Evolutionary conservation across 35 echinoderm and acorn worm genomes (phyloP).

Genomic region (Stichopus chloronotus): DNA sequence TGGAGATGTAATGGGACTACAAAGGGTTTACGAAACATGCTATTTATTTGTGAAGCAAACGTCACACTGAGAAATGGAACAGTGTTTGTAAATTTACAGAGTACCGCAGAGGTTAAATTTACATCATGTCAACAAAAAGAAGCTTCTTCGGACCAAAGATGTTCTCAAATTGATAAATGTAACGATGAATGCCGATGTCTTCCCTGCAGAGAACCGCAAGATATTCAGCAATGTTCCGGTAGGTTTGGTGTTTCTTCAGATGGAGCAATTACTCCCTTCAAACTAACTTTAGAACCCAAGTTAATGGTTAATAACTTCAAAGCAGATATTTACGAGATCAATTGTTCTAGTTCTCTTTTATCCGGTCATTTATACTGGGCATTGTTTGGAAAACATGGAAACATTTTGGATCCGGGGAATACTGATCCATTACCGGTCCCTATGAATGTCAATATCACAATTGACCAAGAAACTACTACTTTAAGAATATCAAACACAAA

Average conservation of each 20-base stretch:
- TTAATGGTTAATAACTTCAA: not conserved
- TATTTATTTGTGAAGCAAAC: not conserved
- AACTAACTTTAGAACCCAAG: not conserved
- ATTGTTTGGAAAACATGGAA: not conserved
- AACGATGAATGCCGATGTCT: not conserved
- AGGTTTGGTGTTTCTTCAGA: not conserved
- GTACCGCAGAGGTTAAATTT: not conserved
- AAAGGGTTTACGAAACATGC: not conserved
- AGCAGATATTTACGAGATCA: not conserved
- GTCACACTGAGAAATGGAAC: not conserved
- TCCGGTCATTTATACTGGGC: conserved; percentile 23
- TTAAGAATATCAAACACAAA: not conserved
- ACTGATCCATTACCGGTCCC: not conserved
- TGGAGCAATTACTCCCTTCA: not conserved
- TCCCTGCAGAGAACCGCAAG: not conserved
- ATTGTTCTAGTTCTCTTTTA: not conserved
- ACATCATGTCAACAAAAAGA: not conserved
- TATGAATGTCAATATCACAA: not conserved
- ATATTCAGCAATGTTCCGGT: not conserved
- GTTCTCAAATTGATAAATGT: not conserved
- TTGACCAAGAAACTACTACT: not conserved
- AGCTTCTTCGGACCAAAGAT: too few relatives aligned
- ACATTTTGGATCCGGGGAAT: not conserved
- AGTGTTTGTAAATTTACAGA: not conserved
- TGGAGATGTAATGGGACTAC: not conserved